These are phyloP conservation scores for Schizopygopsis malacanthus DNA, from an alignment of 2,797 vertebrate species.

Conservation along the genomic window DNA sequence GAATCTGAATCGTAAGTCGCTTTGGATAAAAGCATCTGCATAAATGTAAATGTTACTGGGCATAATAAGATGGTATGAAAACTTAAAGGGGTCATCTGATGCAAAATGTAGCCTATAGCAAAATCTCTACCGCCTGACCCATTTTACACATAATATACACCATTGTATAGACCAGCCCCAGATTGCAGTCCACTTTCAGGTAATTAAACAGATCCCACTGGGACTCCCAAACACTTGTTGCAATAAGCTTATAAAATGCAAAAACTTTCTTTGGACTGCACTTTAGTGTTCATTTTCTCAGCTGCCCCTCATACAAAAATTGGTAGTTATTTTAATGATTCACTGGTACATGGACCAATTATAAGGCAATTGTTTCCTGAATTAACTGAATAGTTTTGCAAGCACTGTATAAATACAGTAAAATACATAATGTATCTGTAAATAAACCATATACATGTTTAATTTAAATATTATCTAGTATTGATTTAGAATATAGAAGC, in stretches of 20 bases:
- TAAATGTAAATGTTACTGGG: neutral
- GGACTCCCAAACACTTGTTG: neutral
- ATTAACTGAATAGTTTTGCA: neutral
- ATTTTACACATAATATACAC: neutral
- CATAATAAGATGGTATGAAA: neutral
- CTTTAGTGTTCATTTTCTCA: slow-evolving; percentile 20
- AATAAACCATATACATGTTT: neutral
- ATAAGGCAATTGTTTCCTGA: slow-evolving; percentile 1
- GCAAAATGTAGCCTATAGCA: neutral
- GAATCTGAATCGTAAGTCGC: too few relatives aligned
- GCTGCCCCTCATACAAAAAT: slow-evolving; percentile 6
- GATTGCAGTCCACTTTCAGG: neutral
- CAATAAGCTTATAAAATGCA: slow-evolving; percentile 12
- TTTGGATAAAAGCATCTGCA: too few relatives aligned
- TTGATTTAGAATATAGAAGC: neutral
- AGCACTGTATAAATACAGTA: neutral
- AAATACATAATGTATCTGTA: neutral
- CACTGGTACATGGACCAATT: slow-evolving; percentile 3
- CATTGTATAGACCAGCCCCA: neutral
- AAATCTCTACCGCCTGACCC: neutral
- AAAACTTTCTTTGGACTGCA: neutral
- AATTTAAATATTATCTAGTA: neutral
- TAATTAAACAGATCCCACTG: neutral
- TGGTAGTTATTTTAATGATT: slow-evolving; percentile 29
- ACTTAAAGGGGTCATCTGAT: too few relatives aligned